phyloP scores from a whole-genome alignment of 2,888 invertebrate species.

The Archips xylosteana region DNA sequence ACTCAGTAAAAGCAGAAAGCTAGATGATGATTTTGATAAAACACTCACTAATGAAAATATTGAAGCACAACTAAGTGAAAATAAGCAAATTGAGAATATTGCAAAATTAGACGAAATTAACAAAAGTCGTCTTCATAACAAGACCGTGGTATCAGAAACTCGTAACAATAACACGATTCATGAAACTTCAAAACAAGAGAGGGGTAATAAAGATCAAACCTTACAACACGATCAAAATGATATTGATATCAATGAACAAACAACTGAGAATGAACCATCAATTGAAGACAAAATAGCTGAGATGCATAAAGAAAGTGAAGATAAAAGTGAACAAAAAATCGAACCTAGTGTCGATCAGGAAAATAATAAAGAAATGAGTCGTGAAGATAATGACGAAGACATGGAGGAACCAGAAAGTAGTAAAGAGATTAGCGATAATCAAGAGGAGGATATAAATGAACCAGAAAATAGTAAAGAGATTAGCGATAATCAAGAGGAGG shows the following conservation, averaged over 20 bases:
- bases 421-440: conserved; percentile 41
- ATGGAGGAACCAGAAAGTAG: not conserved
- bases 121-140: not conserved
- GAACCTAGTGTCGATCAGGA: conserved; percentile 13
- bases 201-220: not conserved
- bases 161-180: not conserved
- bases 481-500: conserved; percentile 36
- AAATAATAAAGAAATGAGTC: not conserved
- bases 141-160: conserved; percentile 1
- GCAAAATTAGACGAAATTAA: not conserved
- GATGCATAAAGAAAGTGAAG: conserved; percentile 15
- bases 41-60: conserved; percentile 28
- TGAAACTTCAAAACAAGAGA: not conserved
- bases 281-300: conserved; percentile 28
- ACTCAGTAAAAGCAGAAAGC: conserved; percentile 2
- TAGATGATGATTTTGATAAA: conserved; percentile 21
- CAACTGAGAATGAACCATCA: conserved; percentile 10
- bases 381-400: conserved; percentile 4
- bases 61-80: not conserved
- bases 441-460: conserved; percentile 14
- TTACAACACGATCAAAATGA: not conserved
- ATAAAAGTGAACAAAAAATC: conserved; percentile 1
- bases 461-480: conserved; percentile 27
- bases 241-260: conserved; percentile 22
- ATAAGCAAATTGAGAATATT: not conserved